A percentile compares a stretch with the other conserved stretches of the same genome.
phyloP scores from a whole-genome alignment of 2,888 invertebrate genomes.

The Choristoneura rosaceana region DNA sequence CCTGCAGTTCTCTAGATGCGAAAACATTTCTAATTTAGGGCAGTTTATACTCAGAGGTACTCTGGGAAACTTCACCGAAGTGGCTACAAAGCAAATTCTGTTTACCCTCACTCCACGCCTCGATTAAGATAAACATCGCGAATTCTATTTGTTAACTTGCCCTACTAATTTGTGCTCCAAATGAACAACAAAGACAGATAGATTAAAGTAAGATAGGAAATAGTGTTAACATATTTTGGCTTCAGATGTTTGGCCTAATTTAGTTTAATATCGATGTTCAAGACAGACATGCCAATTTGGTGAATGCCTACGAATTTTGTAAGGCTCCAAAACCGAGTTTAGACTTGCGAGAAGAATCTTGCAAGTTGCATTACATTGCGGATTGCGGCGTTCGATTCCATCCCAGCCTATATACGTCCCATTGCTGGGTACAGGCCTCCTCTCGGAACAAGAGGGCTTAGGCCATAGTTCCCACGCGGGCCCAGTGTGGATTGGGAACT shows the following conservation, averaged over 20 bases:
- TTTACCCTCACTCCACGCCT: conserved; percentile 17
- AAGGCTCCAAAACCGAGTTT: too few species aligned
- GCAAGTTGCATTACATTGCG: too few species aligned
- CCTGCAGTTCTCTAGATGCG: background rate
- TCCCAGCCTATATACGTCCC: too few species aligned
- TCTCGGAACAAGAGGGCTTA: too few species aligned
- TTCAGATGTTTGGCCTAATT: background rate
- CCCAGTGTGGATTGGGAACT: too few species aligned
- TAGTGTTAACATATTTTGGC: background rate
- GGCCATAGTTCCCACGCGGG: too few species aligned
- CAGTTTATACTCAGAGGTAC: conserved; percentile 20
- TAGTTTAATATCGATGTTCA: background rate
- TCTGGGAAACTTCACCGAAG: conserved; percentile 11
- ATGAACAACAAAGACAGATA: background rate
- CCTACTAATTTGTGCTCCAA: conserved; percentile 12
- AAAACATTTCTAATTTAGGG: conserved; percentile 14
- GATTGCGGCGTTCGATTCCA: too few species aligned
- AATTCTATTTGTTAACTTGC: conserved; percentile 17
- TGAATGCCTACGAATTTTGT: too few species aligned
- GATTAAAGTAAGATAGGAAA: background rate
- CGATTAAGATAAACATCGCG: conserved; percentile 25
- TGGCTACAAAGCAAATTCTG: conserved; percentile 6
- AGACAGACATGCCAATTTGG: too few species aligned
- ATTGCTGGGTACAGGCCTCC: too few species aligned
- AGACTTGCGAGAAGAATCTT: too few species aligned